Conservation (phyloP, 1,140 invertebrate genomes). For the Ceratosolen fusciceps region DNA sequence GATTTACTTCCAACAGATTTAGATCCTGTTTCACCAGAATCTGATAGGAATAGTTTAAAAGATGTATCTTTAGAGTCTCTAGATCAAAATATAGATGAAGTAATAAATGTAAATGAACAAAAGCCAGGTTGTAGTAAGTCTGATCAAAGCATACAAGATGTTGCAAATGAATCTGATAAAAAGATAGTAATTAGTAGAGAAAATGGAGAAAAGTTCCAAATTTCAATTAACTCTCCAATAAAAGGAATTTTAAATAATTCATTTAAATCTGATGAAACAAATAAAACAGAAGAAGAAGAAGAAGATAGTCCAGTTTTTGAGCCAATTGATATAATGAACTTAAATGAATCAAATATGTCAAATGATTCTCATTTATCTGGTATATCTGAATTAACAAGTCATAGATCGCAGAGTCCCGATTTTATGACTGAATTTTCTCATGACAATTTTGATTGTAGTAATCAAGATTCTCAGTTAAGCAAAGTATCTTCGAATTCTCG, state of each 20-base stretch:
- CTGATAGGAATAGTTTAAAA: constrained; percentile 74
- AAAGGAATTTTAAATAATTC: constrained; percentile 60
- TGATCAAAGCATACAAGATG: constrained; percentile 67
- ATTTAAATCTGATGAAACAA: constrained; percentile 72
- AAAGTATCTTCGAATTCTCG: constrained; percentile 76
- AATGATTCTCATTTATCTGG: constrained; percentile 75
- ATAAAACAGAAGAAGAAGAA: constrained; percentile 73
- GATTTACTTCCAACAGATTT: constrained; percentile 81
- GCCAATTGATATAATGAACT: constrained; percentile 72
- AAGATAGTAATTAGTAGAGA: constrained; percentile 32
- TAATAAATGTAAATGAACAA: constrained; percentile 32
- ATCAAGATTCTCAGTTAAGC: constrained; percentile 74
- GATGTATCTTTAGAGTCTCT: constrained; percentile 58
- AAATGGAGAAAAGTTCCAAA: constrained; percentile 16
- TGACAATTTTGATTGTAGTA: constrained; percentile 68
- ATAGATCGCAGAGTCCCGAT: constrained; percentile 67
- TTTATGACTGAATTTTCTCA: constrained; percentile 63
- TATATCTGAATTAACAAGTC: constrained; percentile 75
- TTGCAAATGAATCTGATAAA: constrained; percentile 54
- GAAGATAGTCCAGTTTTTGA: constrained; percentile 80
- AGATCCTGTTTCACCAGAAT: constrained; percentile 84
- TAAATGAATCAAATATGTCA: constrained; percentile 69
- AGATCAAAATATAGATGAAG: constrained; percentile 49
- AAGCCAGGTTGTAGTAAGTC: constrained; percentile 42
- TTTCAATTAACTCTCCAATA: constrained; percentile 33